A percentile compares a stretch with the other conserved stretches of the same genome.
These are phyloP conservation scores for Silurus asotus DNA, from an alignment of 2,113 vertebrate species.

Conservation along the genomic window DNA sequence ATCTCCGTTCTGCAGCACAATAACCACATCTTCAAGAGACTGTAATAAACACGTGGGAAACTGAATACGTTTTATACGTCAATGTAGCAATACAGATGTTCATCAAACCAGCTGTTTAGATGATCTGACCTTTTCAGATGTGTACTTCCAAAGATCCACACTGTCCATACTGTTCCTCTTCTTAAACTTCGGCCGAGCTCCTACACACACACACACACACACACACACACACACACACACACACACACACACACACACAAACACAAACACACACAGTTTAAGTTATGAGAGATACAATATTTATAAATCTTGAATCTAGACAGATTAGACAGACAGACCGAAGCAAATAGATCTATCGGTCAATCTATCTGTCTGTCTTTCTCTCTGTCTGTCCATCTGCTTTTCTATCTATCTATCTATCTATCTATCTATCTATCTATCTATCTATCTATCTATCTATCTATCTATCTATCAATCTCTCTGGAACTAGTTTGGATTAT, in stretches of 20 bases:
- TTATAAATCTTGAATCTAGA: no score
- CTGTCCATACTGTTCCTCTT: slow-evolving; percentile 86
- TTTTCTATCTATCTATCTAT: background rate
- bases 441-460: background rate
- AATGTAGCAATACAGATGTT: background rate
- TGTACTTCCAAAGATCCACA: slow-evolving; percentile 85
- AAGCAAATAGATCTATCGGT: background rate
- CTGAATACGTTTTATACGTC: background rate
- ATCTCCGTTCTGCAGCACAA: slow-evolving; percentile 80
- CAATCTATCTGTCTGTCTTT: background rate
- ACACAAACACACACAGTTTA: slow-evolving; percentile 2
- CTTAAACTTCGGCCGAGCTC: slow-evolving; percentile 88
- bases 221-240: slow-evolving; percentile 24
- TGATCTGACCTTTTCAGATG: slow-evolving; percentile 82
- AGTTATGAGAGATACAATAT: no score
- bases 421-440: background rate
- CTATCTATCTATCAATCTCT: background rate
- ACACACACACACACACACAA: slow-evolving; percentile 17
- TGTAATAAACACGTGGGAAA: background rate
- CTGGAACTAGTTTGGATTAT: background rate
- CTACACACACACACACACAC: slow-evolving; percentile 63
- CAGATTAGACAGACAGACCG: no score
- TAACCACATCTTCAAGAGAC: background rate
- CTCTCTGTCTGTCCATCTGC: background rate
- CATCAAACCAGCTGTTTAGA: background rate